Evolutionary conservation across 2,888 invertebrate genomes (phyloP).

Genomic region (Synanthedon formicaeformis): DNA sequence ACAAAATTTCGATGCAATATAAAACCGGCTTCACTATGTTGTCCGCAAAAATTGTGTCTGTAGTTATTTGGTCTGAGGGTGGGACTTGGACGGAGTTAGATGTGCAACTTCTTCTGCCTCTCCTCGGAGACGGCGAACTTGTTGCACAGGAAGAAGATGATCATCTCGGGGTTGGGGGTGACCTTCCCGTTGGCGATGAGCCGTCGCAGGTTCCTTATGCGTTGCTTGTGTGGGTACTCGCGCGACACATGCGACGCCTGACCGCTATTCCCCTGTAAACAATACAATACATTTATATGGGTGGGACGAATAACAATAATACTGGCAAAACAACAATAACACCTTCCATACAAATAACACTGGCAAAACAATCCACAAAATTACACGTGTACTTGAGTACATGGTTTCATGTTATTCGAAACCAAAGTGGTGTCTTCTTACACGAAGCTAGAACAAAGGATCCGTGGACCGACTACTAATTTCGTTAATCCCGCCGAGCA

Average conservation of each 20-base stretch:
- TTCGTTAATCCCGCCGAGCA: too few relatives aligned
- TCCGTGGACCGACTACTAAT: too few relatives aligned
- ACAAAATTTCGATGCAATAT: not conserved
- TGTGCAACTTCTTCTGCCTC: slow-evolving; percentile 28
- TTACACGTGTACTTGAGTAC: too few relatives aligned
- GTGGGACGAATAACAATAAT: too few relatives aligned
- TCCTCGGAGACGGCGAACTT: slow-evolving; percentile 63
- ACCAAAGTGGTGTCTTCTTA: too few relatives aligned
- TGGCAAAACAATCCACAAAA: too few relatives aligned
- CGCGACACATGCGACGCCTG: slow-evolving; percentile 26
- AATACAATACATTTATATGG: too few relatives aligned
- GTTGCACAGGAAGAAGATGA: slow-evolving; percentile 66
- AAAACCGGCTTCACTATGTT: not conserved
- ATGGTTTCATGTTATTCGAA: too few relatives aligned
- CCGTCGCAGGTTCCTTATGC: slow-evolving; percentile 68
- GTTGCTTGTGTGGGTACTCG: slow-evolving; percentile 74
- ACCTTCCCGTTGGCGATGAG: slow-evolving; percentile 59
- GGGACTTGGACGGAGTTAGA: slow-evolving; percentile 2
- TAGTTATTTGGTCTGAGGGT: not conserved
- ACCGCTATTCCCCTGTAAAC: too few relatives aligned
- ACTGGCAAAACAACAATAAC: too few relatives aligned
- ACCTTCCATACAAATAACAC: too few relatives aligned
- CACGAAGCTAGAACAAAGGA: too few relatives aligned
- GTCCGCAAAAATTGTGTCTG: not conserved
- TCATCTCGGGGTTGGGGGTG: slow-evolving; percentile 56